These are phyloP conservation scores for Rhingia campestris DNA, from an alignment of 2,888 invertebrate genomes.

Conservation along the genomic window DNA sequence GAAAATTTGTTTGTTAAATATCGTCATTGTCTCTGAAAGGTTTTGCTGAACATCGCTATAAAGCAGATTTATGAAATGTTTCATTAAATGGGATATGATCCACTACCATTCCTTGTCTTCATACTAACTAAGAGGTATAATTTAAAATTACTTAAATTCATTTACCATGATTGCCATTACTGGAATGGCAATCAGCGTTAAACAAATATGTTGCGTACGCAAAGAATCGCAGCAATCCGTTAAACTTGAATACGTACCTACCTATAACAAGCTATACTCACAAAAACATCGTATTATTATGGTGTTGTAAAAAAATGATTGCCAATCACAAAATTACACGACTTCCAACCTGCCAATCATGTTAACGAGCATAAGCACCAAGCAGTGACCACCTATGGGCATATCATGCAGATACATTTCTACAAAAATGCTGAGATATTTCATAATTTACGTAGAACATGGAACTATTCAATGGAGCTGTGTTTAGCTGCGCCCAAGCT, in stretches of 20 bases:
- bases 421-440: conserved; percentile 29
- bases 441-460: conserved; percentile 37
- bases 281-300: conserved; percentile 34
- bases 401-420: conserved; percentile 35
- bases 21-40: too few relatives aligned
- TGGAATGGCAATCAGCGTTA: background rate
- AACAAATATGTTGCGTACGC: conserved; percentile 17
- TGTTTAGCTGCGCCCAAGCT: conserved; percentile 8
- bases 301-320: conserved; percentile 26
- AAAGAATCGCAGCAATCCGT: background rate
- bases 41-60: too few relatives aligned
- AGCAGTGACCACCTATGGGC: conserved; percentile 53
- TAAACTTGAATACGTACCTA: background rate
- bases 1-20: too few relatives aligned
- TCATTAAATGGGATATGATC: too few relatives aligned
- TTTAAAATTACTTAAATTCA: too few relatives aligned
- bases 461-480: conserved; percentile 2
- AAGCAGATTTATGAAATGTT: too few relatives aligned
- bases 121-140: too few relatives aligned
- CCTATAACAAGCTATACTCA: conserved; percentile 9
- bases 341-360: conserved; percentile 57
- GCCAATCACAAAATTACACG: conserved; percentile 58
- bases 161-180: too few relatives aligned
- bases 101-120: too few relatives aligned
- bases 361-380: conserved; percentile 55